These are phyloP conservation scores for Gasteruption jaculator DNA, from an alignment of 2,888 invertebrate species.

Conservation along the genomic window DNA sequence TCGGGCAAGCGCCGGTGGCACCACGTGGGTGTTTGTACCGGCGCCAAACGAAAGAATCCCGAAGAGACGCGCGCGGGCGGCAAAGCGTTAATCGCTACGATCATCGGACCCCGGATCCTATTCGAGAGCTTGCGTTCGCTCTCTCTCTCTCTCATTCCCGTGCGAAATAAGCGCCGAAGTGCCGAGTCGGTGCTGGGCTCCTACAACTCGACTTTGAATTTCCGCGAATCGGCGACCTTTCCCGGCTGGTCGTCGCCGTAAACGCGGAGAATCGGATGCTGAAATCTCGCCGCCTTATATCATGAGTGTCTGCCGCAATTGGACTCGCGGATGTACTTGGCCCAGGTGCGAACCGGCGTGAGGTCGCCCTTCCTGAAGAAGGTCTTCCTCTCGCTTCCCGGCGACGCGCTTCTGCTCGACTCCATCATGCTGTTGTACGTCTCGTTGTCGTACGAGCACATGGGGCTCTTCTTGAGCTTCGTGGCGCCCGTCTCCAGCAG, in stretches of 20 bases:
- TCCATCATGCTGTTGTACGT: conserved; percentile 40
- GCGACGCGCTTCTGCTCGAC: conserved; percentile 55
- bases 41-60: no score
- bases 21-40: no score
- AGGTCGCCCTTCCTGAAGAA: conserved; percentile 58
- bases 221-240: no score
- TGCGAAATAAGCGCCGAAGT: no score
- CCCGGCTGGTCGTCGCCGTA: conserved; percentile 14
- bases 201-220: no score
- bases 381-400: conserved; percentile 55
- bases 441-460: conserved; percentile 62
- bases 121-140: no score
- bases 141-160: no score
- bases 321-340: conserved; percentile 66
- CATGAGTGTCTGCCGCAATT: conserved; percentile 55
- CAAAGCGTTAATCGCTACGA: no score
- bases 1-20: no score
- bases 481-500: conserved; percentile 62
- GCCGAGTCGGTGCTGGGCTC: no score
- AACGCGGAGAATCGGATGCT: conserved; percentile 26
- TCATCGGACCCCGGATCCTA: no score
- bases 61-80: no score
- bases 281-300: conserved; percentile 29
- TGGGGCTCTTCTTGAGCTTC: conserved; percentile 62
- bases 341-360: conserved; percentile 66